phyloP scores from a whole-genome alignment of 2,797 vertebrate species.

The Podarcis lilfordi region DNA sequence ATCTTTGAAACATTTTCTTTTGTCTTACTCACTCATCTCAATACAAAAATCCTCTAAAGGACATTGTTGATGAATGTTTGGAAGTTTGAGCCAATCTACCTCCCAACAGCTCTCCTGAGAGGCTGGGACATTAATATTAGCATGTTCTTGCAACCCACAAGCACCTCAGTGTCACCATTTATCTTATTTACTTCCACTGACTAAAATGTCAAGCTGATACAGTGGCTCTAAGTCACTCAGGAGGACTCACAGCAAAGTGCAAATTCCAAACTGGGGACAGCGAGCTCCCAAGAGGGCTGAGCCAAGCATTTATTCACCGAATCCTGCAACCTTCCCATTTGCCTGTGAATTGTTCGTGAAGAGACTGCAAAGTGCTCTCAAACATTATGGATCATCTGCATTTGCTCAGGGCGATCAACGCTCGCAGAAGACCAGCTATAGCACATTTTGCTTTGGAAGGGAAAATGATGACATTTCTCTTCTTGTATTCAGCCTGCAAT shows the following conservation, averaged over 20 bases:
- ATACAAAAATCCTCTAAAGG: constrained; percentile 31
- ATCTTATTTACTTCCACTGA: constrained; percentile 35
- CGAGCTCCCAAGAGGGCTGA: neutral
- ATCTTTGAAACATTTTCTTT: neutral
- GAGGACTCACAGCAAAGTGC: constrained; percentile 11
- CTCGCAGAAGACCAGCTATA: neutral
- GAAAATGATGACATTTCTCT: neutral
- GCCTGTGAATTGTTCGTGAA: neutral
- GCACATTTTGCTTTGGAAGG: neutral
- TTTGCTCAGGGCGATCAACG: neutral
- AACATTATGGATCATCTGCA: neutral
- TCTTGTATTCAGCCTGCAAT: neutral
- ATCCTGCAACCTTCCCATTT: neutral
- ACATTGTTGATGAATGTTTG: constrained; percentile 29
- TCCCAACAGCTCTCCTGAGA: constrained; percentile 10
- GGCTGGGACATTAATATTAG: constrained; percentile 18
- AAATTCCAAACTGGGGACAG: constrained; percentile 12
- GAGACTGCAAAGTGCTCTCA: neutral
- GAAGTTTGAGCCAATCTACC: constrained; percentile 23
- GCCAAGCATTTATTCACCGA: neutral
- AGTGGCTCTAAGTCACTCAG: constrained; percentile 7
- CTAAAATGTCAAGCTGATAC: constrained; percentile 38
- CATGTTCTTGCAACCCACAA: neutral
- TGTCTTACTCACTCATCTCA: constrained; percentile 2
- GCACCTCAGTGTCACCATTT: constrained; percentile 17